Evolutionary conservation across 2,888 invertebrate species (phyloP).

Genomic region (Asteroscopus sphinx): DNA sequence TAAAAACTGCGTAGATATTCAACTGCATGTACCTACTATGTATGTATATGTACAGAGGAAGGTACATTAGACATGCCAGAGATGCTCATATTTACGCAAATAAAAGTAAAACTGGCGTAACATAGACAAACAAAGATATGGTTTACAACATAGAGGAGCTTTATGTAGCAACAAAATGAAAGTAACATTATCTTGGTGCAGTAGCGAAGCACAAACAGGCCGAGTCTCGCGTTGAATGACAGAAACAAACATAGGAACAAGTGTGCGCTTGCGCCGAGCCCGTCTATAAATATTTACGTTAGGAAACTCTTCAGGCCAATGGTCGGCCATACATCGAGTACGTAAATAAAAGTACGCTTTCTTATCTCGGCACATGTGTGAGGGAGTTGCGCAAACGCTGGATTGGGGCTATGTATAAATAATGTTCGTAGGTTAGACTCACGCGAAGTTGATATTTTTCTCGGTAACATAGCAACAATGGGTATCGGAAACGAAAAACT

Average conservation of each 20-base stretch:
- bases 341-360: slow-evolving; percentile 86
- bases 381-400: slow-evolving; percentile 81
- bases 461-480: slow-evolving; percentile 28
- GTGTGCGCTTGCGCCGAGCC: slow-evolving; percentile 76
- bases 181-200: slow-evolving; percentile 65
- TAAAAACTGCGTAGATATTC: slow-evolving; percentile 32
- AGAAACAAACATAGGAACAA: slow-evolving; percentile 88
- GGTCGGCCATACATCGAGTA: slow-evolving; percentile 79
- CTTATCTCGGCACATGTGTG: slow-evolving; percentile 84
- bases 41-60: neutral
- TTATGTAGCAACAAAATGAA: slow-evolving; percentile 70
- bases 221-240: slow-evolving; percentile 83
- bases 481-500: slow-evolving; percentile 23
- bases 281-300: slow-evolving; percentile 89
- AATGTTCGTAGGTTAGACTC: slow-evolving; percentile 50
- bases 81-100: slow-evolving; percentile 48
- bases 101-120: slow-evolving; percentile 49
- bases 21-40: slow-evolving; percentile 6
- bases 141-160: slow-evolving; percentile 57
- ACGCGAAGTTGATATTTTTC: slow-evolving; percentile 23
- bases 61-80: slow-evolving; percentile 23
- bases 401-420: slow-evolving; percentile 63
- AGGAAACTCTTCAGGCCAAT: slow-evolving; percentile 87
- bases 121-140: slow-evolving; percentile 56
- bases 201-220: slow-evolving; percentile 65